These are phyloP conservation scores for Sylvia borin DNA, from an alignment of 2,797 vertebrate genomes.

Conservation along the genomic window DNA sequence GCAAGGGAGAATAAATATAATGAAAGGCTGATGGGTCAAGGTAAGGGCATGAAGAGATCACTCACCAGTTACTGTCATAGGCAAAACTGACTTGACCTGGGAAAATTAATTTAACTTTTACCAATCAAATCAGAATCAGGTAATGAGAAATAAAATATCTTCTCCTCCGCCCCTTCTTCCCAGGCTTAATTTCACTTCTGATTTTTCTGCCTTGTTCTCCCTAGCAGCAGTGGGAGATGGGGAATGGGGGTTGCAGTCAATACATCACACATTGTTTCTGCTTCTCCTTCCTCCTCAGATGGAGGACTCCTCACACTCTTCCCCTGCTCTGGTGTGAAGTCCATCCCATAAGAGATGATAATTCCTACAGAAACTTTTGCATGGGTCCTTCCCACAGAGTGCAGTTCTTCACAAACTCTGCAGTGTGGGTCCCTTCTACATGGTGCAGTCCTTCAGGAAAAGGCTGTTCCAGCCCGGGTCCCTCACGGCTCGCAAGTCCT, in stretches of 20 bases:
- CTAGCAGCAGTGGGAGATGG: neutral
- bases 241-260: neutral
- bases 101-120: neutral
- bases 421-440: neutral
- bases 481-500: neutral
- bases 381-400: neutral
- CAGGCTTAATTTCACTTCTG: neutral
- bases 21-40: neutral
- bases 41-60: neutral
- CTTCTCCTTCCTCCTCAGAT: rapidly evolving
- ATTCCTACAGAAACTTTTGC: neutral
- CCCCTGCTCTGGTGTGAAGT: too few relatives aligned
- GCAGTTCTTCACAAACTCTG: neutral
- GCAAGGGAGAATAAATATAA: neutral
- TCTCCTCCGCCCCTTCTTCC: neutral
- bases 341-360: neutral
- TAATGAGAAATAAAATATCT: neutral
- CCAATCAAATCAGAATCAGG: neutral
- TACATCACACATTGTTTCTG: neutral
- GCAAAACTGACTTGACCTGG: rapidly evolving
- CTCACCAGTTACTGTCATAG: neutral
- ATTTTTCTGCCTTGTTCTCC: neutral
- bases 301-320: neutral
- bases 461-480: rapidly evolving
- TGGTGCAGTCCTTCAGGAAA: neutral